Conservation (phyloP, 2,113 vertebrate genomes). For the Entelurus aequoreus region DNA sequence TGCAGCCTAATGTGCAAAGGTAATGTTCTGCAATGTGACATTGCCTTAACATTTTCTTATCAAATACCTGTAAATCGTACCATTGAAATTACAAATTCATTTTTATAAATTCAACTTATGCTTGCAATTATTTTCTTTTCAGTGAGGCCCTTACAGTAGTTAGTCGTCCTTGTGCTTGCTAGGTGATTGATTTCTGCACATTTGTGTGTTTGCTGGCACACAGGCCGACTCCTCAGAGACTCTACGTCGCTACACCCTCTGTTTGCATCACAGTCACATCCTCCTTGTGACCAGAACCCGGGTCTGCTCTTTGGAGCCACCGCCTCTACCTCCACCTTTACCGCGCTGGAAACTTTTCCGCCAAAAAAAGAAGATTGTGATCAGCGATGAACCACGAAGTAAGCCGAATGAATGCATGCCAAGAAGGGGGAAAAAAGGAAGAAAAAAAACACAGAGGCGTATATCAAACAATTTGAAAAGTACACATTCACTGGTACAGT, state of each 20-base stretch:
- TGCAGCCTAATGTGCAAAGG: no score
- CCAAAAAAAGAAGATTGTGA: constrained; percentile 65
- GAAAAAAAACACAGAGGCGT: constrained; percentile 30
- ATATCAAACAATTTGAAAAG: constrained; percentile 39
- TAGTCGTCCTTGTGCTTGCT: no score
- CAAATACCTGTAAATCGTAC: no score
- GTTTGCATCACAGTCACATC: constrained; percentile 77
- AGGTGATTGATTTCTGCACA: constrained; percentile 2
- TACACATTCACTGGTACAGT: constrained; percentile 24
- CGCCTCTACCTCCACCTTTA: constrained; percentile 57
- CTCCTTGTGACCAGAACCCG: constrained; percentile 80
- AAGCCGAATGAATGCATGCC: constrained; percentile 7
- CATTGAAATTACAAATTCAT: no score
- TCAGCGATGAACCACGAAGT: constrained; percentile 83
- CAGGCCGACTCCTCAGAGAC: constrained; percentile 82
- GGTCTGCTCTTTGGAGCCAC: constrained; percentile 72
- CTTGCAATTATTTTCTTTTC: no score
- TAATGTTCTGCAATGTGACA: no score
- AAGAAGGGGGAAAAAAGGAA: constrained; percentile 5
- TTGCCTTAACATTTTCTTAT: no score
- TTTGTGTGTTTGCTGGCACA: constrained; percentile 15
- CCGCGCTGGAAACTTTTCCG: constrained; percentile 84
- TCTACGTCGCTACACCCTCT: constrained; percentile 80
- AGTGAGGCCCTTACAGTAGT: no score
- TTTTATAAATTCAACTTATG: no score